Percentiles rank a stretch among this genome's conserved stretches.
Conservation (phyloP, 2,888 invertebrate genomes). For the Coleophora flavipennella region DNA sequence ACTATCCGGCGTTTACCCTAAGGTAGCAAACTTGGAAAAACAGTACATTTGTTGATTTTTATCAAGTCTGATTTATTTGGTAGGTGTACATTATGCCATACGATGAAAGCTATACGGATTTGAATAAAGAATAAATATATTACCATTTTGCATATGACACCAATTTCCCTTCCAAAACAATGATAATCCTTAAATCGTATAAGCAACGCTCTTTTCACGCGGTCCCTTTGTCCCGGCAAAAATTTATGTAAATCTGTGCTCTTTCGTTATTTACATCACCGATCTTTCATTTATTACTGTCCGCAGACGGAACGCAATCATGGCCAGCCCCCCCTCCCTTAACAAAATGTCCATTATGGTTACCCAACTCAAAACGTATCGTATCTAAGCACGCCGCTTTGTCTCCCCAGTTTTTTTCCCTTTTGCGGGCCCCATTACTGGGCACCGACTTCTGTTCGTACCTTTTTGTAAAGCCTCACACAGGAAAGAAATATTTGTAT, state of each 20-base stretch:
- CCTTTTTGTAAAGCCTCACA: constrained; percentile 15
- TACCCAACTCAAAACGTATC: constrained; percentile 43
- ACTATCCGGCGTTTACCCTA: too few species aligned
- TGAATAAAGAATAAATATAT: too few species aligned
- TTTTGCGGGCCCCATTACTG: constrained; percentile 17
- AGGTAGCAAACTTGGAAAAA: too few species aligned
- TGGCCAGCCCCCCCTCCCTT: constrained; percentile 35
- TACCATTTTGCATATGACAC: too few species aligned
- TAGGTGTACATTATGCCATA: too few species aligned
- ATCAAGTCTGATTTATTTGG: too few species aligned
- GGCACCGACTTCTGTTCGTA: constrained; percentile 17
- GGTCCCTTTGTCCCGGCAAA: neutral
- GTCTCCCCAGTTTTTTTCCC: constrained; percentile 23
- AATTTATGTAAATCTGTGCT: constrained; percentile 9
- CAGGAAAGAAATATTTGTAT: constrained; percentile 11
- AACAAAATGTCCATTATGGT: constrained; percentile 46
- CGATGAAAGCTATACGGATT: too few species aligned
- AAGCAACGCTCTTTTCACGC: too few species aligned
- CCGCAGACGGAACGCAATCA: constrained; percentile 26
- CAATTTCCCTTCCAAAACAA: too few species aligned
- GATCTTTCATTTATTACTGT: constrained; percentile 24
- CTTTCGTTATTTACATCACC: constrained; percentile 21
- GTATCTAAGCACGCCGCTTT: constrained; percentile 35
- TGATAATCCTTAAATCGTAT: too few species aligned
- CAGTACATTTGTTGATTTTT: too few species aligned